Conservation (phyloP, 2,113 vertebrate species). For the Bucco capensis region DNA sequence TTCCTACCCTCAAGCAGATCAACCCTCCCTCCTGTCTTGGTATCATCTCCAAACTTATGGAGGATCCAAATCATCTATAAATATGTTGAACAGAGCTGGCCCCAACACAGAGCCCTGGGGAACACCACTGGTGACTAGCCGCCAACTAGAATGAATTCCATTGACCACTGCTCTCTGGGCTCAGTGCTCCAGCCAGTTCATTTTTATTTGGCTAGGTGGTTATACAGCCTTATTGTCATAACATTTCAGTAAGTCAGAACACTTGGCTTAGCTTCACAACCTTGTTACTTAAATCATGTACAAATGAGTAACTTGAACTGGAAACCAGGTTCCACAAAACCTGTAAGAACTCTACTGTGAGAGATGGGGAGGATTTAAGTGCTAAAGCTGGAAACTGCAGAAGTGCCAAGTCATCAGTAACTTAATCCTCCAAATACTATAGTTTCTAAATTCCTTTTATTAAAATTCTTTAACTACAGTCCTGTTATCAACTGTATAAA, state of each 20-base stretch:
- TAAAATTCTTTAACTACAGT: neutral
- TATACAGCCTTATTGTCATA: neutral
- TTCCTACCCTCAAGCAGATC: too few species aligned
- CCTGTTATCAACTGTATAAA: neutral
- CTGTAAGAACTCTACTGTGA: neutral
- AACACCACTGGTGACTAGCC: too few species aligned
- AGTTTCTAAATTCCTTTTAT: neutral
- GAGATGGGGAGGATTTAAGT: neutral
- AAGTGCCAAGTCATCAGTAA: neutral
- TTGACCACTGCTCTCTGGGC: too few species aligned
- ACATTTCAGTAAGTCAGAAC: neutral
- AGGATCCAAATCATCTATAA: too few species aligned
- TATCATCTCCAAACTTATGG: too few species aligned
- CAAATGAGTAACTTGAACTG: neutral
- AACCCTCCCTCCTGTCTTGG: too few species aligned
- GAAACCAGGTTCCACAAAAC: neutral
- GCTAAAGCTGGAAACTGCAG: neutral
- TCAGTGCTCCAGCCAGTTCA: too few species aligned
- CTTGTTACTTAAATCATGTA: neutral
- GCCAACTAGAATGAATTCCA: too few species aligned
- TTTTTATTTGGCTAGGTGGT: neutral
- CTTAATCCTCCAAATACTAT: neutral
- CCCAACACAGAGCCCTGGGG: too few species aligned
- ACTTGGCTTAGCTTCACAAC: neutral
- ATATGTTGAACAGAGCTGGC: too few species aligned